Evolutionary conservation across 1,140 invertebrate genomes (phyloP), one percentile per base, ranked within the genome.

Genomic region (Lasaia peninsularis): DNA sequence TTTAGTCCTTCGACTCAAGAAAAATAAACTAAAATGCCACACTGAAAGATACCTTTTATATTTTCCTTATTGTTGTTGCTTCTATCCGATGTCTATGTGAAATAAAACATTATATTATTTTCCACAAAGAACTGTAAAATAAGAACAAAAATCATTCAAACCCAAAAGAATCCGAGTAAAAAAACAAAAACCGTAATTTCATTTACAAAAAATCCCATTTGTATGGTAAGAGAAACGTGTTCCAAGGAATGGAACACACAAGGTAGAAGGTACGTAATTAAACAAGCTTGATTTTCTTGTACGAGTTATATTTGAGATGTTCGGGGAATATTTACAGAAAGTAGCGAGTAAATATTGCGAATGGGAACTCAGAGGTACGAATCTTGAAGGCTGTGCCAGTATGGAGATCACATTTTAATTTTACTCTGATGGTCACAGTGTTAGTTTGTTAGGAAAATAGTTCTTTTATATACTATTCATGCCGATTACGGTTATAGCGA

Each of bases 201-300:
- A 55, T 54, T 54, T 51, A 61, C 55, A 21, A 53, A 35, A 20
- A 40, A 60, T 55, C 33, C 35, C 40, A 60, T 60, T 48, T 20
- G 18, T n/a, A 59, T 35, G 54, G 56, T 57, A 69, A 60, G 60
- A 54, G 65, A 60, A 58, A 58, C 50, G 59, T 44, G 53, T 52
- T 54, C 49, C 59, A 44, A 58, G 55, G 62, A 58, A 31, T 52
- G 51, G 40, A 62, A 71, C 67, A 78, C 65, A 65, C 70, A 60
- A 76, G 65, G 69, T 73, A 72, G 62, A 64, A 76, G 65, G 69
- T 73, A 72, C 64, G 65, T 78, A 84, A 82, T 86, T 83, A 84
- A 81, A 82, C 84, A 75, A 82, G 75, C 73, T 78, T 83, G 84
- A 85, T 85, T 82, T 80, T 80, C 78, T 82, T 84, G 79, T 83